Conservation (phyloP, 2,888 invertebrate species). For the Crematogaster levior region DNA sequence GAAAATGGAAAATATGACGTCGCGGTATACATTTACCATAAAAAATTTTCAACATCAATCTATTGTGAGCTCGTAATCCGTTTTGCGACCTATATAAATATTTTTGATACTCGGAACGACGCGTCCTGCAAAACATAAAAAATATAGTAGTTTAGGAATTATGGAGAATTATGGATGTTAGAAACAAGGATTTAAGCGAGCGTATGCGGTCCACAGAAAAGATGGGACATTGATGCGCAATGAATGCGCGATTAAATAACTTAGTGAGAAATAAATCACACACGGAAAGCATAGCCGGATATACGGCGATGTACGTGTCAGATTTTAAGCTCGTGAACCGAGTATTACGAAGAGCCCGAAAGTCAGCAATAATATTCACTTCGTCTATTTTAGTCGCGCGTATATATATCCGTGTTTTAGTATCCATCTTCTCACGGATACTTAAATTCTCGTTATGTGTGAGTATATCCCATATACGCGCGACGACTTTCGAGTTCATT, state of each 20-base stretch:
- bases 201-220: background rate
- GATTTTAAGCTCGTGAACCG: conserved; percentile 36
- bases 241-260: conserved; percentile 46
- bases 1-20: background rate
- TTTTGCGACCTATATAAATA: conserved; percentile 21
- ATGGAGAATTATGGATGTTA: conserved; percentile 33
- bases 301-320: background rate
- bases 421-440: conserved; percentile 53
- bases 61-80: conserved; percentile 8
- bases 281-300: background rate
- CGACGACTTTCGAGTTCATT: conserved; percentile 47
- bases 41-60: background rate
- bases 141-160: conserved; percentile 25
- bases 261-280: conserved; percentile 30
- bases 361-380: conserved; percentile 56
- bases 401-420: conserved; percentile 35
- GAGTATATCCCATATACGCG: conserved; percentile 7
- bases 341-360: conserved; percentile 33
- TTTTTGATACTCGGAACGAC: background rate
- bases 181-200: conserved; percentile 29
- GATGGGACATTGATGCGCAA: conserved; percentile 21
- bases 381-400: conserved; percentile 31
- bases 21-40: background rate
- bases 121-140: background rate
- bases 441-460: conserved; percentile 50